These are phyloP conservation scores for Limosa lapponica DNA, from an alignment of 2,797 vertebrate species.

Conservation along the genomic window DNA sequence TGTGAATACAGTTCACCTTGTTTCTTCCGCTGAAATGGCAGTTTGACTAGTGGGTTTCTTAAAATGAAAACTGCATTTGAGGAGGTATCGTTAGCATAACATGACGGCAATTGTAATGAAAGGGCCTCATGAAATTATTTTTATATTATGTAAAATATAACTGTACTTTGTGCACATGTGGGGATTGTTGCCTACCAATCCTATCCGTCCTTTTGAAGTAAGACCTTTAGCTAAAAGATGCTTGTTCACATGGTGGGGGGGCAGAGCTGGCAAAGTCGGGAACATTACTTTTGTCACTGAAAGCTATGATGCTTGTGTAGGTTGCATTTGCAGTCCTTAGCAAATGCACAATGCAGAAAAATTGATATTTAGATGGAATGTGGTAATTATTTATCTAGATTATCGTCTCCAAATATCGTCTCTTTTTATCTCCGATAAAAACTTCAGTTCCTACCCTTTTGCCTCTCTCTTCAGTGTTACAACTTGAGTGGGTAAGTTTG, in stretches of 20 bases:
- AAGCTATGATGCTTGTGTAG: background rate
- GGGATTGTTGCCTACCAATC: background rate
- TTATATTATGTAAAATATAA: background rate
- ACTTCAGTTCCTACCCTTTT: background rate
- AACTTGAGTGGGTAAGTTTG: background rate
- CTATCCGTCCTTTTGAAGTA: background rate
- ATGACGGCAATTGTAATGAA: background rate
- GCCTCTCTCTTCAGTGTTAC: background rate
- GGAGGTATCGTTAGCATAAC: background rate
- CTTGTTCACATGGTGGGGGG: background rate
- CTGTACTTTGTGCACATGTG: fast-evolving
- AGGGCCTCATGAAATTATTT: background rate
- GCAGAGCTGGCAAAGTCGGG: background rate
- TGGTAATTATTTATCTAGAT: background rate
- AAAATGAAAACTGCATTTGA: background rate
- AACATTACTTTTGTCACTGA: background rate
- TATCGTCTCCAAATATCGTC: background rate
- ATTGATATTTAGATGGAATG: background rate
- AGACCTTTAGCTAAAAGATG: background rate
- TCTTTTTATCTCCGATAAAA: conserved; percentile 4
- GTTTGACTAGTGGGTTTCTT: background rate
- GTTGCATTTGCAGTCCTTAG: background rate
- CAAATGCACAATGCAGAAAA: background rate
- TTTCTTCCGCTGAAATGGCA: background rate
- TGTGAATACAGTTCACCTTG: background rate